phyloP scores from a whole-genome alignment of 2,113 vertebrate genomes.

The Coracopsis vasa region DNA sequence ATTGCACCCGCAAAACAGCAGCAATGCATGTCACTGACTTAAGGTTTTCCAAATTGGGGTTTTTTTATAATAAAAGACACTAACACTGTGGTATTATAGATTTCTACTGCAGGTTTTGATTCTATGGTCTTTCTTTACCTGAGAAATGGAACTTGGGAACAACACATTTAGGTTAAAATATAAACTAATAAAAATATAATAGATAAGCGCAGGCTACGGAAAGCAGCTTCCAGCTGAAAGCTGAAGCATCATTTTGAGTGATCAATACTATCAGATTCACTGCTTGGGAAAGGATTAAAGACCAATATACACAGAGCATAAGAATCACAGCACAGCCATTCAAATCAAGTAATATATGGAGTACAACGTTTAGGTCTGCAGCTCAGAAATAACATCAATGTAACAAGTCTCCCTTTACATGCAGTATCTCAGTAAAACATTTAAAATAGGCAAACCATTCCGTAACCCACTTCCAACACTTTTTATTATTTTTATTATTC shows the following conservation, averaged over 20 bases:
- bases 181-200: neutral
- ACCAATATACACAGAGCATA: neutral
- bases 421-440: neutral
- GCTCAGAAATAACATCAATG: neutral
- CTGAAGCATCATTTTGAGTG: neutral
- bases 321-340: neutral
- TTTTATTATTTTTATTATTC: neutral
- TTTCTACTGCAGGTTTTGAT: neutral
- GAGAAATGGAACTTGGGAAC: neutral
- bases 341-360: neutral
- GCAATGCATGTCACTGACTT: neutral
- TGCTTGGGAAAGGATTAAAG: neutral
- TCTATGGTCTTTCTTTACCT: neutral
- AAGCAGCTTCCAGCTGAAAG: neutral
- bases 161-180: neutral
- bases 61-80: neutral
- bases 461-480: neutral
- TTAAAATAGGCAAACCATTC: neutral
- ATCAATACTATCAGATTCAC: neutral
- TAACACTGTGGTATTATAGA: neutral
- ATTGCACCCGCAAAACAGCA: neutral
- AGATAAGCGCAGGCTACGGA: neutral
- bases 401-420: neutral
- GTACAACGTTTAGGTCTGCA: fast-evolving
- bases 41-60: neutral